Evolutionary conservation across 1,140 invertebrate genomes (phyloP).

Genomic region (Ceratina calcarata): DNA sequence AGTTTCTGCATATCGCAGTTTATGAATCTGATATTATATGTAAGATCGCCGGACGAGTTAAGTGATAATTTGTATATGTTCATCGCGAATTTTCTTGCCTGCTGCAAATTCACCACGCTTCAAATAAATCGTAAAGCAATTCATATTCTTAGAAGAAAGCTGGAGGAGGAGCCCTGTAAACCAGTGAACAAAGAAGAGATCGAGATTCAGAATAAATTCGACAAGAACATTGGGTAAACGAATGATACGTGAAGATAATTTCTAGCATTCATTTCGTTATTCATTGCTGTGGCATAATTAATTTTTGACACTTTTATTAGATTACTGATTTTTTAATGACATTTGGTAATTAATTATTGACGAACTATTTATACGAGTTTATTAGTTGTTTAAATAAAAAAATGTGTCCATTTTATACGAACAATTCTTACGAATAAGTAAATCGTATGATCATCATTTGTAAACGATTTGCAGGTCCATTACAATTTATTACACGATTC

Average conservation of each 20-base stretch:
- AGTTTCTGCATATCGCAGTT: conserved; percentile 49
- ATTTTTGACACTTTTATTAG: too few relatives aligned
- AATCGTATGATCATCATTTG: not conserved
- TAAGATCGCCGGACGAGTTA: conserved; percentile 39
- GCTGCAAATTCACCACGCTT: conserved; percentile 45
- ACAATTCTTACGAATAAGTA: too few relatives aligned
- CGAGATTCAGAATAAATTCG: conserved; percentile 44
- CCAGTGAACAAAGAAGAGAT: conserved; percentile 21
- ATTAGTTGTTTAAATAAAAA: too few relatives aligned
- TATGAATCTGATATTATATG: conserved; percentile 44
- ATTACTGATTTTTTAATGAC: too few relatives aligned
- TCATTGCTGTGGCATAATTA: too few relatives aligned
- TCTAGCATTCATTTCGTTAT: too few relatives aligned
- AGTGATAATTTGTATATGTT: conserved; percentile 51
- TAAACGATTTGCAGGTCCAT: conserved; percentile 4
- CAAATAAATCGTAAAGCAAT: conserved; percentile 37
- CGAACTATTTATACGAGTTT: too few relatives aligned
- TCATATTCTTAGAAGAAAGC: not conserved
- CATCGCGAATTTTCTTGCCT: conserved; percentile 37
- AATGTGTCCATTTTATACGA: too few relatives aligned
- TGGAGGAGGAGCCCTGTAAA: conserved; percentile 23
- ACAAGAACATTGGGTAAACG: conserved; percentile 49
- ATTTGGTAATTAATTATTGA: too few relatives aligned
- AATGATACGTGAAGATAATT: not conserved
- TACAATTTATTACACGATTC: conserved; percentile 32